Conservation (phyloP, 2,888 invertebrate species). For the Caradrina clavipalpis region DNA sequence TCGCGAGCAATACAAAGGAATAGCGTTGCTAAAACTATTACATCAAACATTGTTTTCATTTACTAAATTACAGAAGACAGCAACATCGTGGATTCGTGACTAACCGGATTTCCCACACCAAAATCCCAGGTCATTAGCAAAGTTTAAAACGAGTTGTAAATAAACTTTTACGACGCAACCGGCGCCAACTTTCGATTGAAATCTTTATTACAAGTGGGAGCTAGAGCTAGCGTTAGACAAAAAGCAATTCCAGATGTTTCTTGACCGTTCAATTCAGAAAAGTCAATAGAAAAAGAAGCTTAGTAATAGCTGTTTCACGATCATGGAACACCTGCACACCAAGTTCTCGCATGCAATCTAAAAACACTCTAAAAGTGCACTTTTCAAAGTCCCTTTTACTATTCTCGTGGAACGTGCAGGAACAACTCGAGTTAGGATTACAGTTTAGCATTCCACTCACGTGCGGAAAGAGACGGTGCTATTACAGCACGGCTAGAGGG, state of each 20-base stretch:
- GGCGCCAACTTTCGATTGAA: constrained; percentile 61
- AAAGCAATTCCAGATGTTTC: constrained; percentile 57
- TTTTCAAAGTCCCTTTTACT: constrained; percentile 79
- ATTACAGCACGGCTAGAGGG: constrained; percentile 71
- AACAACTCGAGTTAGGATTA: constrained; percentile 74
- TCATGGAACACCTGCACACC: constrained; percentile 75
- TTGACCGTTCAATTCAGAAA: constrained; percentile 71
- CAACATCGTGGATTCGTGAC: constrained; percentile 63
- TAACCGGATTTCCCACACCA: constrained; percentile 67
- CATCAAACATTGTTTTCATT: constrained; percentile 63
- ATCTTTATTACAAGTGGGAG: constrained; percentile 47
- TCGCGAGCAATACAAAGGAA: constrained; percentile 44
- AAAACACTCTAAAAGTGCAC: constrained; percentile 77
- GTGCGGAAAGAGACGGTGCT: constrained; percentile 76
- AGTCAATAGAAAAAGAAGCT: constrained; percentile 72
- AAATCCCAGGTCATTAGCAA: constrained; percentile 58
- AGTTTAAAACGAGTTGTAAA: constrained; percentile 60
- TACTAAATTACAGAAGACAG: constrained; percentile 53
- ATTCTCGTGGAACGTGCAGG: constrained; percentile 68
- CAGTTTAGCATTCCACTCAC: constrained; percentile 78
- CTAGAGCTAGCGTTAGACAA: constrained; percentile 49
- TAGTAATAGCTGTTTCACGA: constrained; percentile 74
- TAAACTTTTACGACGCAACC: constrained; percentile 48
- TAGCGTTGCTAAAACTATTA: constrained; percentile 65
- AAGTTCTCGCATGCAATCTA: constrained; percentile 70